Evolutionary conservation across 2,888 invertebrate species (phyloP).

Genomic region (Coleophora deauratella): DNA sequence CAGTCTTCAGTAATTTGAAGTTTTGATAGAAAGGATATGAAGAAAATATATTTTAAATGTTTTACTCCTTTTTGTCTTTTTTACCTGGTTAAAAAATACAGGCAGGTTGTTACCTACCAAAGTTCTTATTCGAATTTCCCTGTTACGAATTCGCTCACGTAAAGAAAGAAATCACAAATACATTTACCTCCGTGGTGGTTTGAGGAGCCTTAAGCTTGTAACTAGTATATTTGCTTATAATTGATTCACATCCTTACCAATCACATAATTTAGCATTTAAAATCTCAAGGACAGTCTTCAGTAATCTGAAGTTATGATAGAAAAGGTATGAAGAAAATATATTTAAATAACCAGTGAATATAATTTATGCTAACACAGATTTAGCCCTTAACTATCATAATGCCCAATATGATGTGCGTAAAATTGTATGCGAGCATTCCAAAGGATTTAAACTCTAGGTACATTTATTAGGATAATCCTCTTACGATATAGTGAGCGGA

Average conservation of each 20-base stretch:
- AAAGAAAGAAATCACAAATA: too few species aligned
- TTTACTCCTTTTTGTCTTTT: not conserved
- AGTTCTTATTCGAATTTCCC: too few species aligned
- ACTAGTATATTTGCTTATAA: too few species aligned
- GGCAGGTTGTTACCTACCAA: too few species aligned
- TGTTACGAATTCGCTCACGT: too few species aligned
- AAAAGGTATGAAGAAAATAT: too few species aligned
- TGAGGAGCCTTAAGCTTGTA: too few species aligned
- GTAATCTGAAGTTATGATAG: too few species aligned
- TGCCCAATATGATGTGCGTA: conserved; percentile 27
- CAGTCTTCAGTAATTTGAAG: too few species aligned
- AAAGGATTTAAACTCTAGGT: conserved; percentile 41
- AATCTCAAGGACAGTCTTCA: not conserved
- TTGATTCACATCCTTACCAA: not conserved
- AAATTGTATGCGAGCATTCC: conserved; percentile 22
- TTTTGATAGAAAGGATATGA: too few species aligned
- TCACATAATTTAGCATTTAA: not conserved
- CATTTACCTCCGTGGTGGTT: too few species aligned
- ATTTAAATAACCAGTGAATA: not conserved
- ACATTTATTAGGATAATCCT: conserved; percentile 63
- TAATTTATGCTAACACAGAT: not conserved
- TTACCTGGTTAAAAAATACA: not conserved
- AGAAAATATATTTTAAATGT: too few species aligned
- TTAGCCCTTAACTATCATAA: conserved; percentile 9
- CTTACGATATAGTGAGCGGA: conserved; percentile 35